phyloP scores from a whole-genome alignment of 2,797 vertebrate genomes.

The Sebastes diploproa region DNA sequence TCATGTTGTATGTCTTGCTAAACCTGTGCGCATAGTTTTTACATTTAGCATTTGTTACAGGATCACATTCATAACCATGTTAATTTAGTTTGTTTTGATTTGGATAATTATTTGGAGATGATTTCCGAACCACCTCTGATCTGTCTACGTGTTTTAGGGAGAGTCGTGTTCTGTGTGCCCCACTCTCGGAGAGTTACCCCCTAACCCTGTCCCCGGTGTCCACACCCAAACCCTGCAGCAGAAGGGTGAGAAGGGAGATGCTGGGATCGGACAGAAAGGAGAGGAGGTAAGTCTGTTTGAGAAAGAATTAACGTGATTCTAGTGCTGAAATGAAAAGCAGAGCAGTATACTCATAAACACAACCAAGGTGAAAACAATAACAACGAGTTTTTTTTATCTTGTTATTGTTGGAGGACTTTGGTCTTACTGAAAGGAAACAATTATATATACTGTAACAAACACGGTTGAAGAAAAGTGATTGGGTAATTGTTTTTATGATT shows the following conservation, averaged over 20 bases:
- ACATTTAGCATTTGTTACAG: too few relatives aligned
- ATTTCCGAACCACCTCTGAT: neutral
- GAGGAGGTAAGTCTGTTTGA: conserved; percentile 78
- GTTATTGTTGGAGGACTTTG: conserved; percentile 12
- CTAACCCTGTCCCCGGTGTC: conserved; percentile 28
- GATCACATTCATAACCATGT: neutral
- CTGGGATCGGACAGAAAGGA: conserved; percentile 74
- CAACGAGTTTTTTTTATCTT: conserved; percentile 3
- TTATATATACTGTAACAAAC: neutral
- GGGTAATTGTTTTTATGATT: conserved; percentile 30
- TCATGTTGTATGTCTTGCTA: neutral
- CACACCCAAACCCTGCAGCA: conserved; percentile 27
- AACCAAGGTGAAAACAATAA: neutral
- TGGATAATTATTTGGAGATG: neutral
- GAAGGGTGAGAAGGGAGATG: conserved; percentile 68
- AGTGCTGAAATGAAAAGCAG: neutral
- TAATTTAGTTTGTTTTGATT: neutral
- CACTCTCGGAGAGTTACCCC: conserved; percentile 51
- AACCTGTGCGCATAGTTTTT: neutral
- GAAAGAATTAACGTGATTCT: neutral
- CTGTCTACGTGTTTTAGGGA: conserved; percentile 76
- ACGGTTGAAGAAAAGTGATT: neutral
- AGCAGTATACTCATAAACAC: neutral
- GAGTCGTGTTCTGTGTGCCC: conserved; percentile 87
- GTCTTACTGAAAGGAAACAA: neutral